A percentile compares a stretch with the other conserved stretches of the same genome.
Evolutionary conservation across 2,113 vertebrate species (phyloP).

Genomic region (Gasterosteus aculeatus): DNA sequence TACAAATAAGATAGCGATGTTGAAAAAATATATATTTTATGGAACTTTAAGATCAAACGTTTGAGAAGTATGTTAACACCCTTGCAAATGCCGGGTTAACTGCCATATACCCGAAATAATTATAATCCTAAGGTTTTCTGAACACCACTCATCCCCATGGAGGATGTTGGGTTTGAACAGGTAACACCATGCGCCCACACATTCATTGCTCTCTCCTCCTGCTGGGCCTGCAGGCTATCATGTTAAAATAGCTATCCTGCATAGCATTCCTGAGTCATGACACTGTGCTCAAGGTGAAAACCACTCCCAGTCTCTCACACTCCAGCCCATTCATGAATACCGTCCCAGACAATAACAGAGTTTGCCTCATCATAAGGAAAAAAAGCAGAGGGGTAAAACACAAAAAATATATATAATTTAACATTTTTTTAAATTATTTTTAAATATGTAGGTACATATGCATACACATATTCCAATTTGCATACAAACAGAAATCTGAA

Average conservation of each 20-base stretch:
- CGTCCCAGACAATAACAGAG: conserved; percentile 1
- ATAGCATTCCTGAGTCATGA: conserved; percentile 61
- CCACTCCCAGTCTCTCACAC: conserved; percentile 52
- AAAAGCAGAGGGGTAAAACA: background rate
- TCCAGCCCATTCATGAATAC: conserved; percentile 49
- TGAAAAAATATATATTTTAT: conserved; percentile 4
- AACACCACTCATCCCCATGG: conserved; percentile 28
- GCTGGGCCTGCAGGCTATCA: conserved; percentile 36
- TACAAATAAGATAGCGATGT: background rate
- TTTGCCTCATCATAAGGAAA: conserved; percentile 2
- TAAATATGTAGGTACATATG: background rate
- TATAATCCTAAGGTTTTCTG: conserved; percentile 8
- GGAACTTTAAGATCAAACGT: conserved; percentile 21
- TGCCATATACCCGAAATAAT: conserved; percentile 40
- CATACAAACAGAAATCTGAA: background rate
- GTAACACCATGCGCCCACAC: conserved; percentile 34
- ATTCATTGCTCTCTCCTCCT: conserved; percentile 23
- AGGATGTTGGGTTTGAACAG: conserved; percentile 43
- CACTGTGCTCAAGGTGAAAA: conserved; percentile 51
- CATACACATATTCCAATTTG: background rate
- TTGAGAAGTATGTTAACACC: conserved; percentile 19
- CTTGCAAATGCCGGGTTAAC: background rate
- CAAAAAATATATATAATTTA: background rate
- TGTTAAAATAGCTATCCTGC: conserved; percentile 60
- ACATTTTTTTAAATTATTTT: conserved; percentile 1